phyloP scores from a whole-genome alignment of 2,888 invertebrate genomes.

The Sarcophaga carnaria region DNA sequence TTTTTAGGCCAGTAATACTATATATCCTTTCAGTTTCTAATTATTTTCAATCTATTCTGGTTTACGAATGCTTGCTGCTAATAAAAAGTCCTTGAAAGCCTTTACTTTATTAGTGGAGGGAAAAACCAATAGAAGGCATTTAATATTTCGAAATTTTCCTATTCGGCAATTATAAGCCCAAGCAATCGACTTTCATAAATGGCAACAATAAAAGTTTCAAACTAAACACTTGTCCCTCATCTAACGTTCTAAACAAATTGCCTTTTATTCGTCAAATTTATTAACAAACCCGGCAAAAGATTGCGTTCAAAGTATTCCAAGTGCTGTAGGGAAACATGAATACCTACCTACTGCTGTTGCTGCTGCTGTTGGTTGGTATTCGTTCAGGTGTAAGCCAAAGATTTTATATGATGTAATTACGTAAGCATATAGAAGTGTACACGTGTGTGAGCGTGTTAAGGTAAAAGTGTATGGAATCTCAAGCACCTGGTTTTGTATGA shows the following conservation, averaged over 20 bases:
- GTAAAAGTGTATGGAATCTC: conserved; percentile 41
- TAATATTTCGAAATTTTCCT: neutral
- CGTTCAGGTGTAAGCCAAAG: neutral
- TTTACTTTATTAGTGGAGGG: neutral
- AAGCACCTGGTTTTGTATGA: conserved; percentile 45
- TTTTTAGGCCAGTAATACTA: no score
- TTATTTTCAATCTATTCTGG: no score
- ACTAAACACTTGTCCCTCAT: no score
- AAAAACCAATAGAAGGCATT: neutral
- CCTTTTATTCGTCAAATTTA: no score
- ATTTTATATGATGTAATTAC: neutral
- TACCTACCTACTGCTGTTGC: neutral
- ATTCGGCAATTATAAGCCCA: neutral
- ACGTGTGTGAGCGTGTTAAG: neutral
- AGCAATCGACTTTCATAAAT: neutral
- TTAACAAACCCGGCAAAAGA: neutral
- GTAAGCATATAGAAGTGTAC: neutral
- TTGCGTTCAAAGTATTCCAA: neutral
- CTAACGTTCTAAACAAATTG: no score
- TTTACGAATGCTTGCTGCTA: no score
- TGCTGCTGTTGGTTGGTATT: neutral
- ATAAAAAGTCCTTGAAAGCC: neutral
- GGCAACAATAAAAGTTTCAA: neutral
- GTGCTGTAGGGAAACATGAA: neutral
- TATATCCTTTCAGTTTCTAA: no score